Base-by-base conservation (phyloP, 2,113 vertebrate species). In the Atherinomorus stipes region DNA sequence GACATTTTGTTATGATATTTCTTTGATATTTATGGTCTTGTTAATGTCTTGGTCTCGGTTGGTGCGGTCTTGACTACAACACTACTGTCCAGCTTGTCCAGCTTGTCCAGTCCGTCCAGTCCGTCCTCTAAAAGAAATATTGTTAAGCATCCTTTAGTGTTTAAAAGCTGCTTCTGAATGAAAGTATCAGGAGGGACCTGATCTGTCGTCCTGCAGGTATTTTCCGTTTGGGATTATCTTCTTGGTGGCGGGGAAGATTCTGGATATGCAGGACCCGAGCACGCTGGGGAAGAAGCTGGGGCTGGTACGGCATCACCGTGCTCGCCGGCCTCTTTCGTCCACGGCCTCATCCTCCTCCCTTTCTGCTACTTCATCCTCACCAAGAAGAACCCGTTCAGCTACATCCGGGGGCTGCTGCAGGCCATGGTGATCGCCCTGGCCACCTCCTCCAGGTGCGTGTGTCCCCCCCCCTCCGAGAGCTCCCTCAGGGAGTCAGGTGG, bases 221-320 rank as follows among this genome's bases (percentile, higher is more conserved):
- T 97, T 97, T 64, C 96, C 96, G 3, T 96, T 97, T 2, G 96
- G 96, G 19, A 97, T 97, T 42, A 90, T 96, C 52, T 96, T 97
- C 80, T 93, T 97, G 69, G 95, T 97, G 4, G 95, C 96, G 2
- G 96, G 95, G 0, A 97, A 97, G 90, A 96, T 97, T 81, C 71
- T 96, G 90, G 95, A 97, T 84, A 97, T 96, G 95, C 94, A 94
- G 51, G 95, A 97, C 28, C 96, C 95, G 0, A 90, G 82, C 0
- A 90, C 93, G 0, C 87, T 93, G 37, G 95, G 95, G 0, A 93
- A 88, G 90, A 96, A 95, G 80, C 85, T 97, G n/a, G 88, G 96
- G 96, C 45, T 94, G 96, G 51, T 97, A 97, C 0, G 88, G 92
- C 37, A n/a, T 96, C 21, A 97, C 96, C 0, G 96, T 97, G 0